Percentiles rank a stretch among this genome's conserved stretches.
These are phyloP conservation scores for Anguilla rostrata DNA, from an alignment of 2,113 vertebrate genomes.

Conservation along the genomic window DNA sequence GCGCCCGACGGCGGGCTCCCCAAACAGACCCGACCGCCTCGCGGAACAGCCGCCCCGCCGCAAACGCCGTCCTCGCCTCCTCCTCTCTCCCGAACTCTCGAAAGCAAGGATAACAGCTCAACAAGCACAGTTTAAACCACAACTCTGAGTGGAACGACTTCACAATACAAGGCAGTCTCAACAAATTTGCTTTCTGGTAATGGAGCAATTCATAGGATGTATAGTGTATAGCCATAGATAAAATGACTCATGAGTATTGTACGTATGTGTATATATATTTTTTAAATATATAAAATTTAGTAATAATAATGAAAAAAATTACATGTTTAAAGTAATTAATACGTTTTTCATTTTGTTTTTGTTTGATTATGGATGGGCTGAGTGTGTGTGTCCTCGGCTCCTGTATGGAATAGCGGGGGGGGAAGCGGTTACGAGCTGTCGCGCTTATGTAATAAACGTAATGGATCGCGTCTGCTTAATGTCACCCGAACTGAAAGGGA, in stretches of 20 bases:
- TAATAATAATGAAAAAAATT: not conserved
- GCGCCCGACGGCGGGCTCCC: slow-evolving; percentile 51
- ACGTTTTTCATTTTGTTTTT: no score
- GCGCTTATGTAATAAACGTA: not conserved
- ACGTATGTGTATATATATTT: no score
- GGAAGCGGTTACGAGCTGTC: not conserved
- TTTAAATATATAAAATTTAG: no score
- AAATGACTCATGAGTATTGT: not conserved
- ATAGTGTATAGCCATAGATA: not conserved
- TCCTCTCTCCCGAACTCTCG: not conserved
- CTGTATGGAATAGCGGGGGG: not conserved
- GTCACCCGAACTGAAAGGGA: slow-evolving; percentile 77
- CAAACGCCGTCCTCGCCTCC: not conserved
- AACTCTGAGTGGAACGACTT: not conserved
- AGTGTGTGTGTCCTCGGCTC: not conserved
- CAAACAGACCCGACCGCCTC: slow-evolving; percentile 55
- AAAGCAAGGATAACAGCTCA: slow-evolving; percentile 29
- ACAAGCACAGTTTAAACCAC: not conserved
- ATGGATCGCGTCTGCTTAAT: not conserved
- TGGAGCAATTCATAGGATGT: not conserved
- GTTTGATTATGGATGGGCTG: not conserved
- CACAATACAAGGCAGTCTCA: not conserved
- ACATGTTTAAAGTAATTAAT: not conserved
- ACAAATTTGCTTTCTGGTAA: not conserved
- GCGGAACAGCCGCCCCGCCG: slow-evolving; percentile 40